Evolutionary conservation across 2,888 invertebrate species (phyloP).

Genomic region (Oligia latruncula): DNA sequence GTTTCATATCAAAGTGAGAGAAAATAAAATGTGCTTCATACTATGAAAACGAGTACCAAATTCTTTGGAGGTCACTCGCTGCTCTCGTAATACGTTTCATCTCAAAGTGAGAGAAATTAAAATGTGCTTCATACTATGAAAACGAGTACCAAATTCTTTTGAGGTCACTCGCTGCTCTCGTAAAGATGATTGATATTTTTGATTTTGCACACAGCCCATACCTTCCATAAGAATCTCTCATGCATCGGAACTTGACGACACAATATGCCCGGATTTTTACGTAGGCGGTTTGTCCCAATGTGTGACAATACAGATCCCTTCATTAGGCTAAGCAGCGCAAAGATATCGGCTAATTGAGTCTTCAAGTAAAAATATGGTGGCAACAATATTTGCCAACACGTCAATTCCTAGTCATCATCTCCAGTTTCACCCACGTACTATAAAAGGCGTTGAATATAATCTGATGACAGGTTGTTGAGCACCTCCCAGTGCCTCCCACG

Average conservation of each 20-base stretch:
- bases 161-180: too few relatives aligned
- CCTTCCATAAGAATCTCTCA: not conserved
- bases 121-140: not conserved
- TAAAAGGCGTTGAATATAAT: conserved; percentile 20
- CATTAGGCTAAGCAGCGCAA: not conserved
- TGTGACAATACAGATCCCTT: not conserved
- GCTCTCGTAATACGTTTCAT: not conserved
- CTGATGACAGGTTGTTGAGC: conserved; percentile 38
- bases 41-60: not conserved
- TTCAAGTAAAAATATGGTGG: conserved; percentile 6
- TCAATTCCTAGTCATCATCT: not conserved
- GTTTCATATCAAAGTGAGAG: not conserved
- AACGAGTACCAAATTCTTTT: not conserved
- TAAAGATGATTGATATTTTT: not conserved
- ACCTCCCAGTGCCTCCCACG: conserved; percentile 40
- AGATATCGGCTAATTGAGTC: not conserved
- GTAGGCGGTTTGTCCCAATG: not conserved
- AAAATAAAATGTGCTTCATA: not conserved
- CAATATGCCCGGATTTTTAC: not conserved
- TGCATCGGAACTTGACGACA: not conserved
- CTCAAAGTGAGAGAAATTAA: not conserved
- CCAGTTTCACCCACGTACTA: conserved; percentile 19
- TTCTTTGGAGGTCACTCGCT: not conserved
- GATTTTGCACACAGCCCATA: too few relatives aligned
- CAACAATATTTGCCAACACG: not conserved